Conservation (phyloP, 2,113 vertebrate genomes). For the Jaculus jaculus region DNA sequence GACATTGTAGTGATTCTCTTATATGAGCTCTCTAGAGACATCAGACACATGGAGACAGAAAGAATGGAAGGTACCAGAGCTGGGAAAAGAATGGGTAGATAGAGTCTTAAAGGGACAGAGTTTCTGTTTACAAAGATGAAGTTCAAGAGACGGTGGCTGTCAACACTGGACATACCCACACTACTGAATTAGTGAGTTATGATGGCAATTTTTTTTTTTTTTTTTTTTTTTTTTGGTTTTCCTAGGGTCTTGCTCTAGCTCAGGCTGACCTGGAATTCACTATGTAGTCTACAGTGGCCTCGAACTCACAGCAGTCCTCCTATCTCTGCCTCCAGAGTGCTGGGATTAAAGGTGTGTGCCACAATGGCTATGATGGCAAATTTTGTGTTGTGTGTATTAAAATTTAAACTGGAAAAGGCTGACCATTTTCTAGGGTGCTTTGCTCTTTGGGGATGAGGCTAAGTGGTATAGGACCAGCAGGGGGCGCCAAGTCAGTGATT, state of each 20-base stretch:
- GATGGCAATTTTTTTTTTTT: neutral
- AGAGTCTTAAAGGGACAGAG: neutral
- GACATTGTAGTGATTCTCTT: too few relatives aligned
- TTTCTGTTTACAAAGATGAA: neutral
- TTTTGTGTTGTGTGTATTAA: neutral
- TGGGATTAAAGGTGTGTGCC: too few relatives aligned
- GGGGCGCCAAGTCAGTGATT: neutral
- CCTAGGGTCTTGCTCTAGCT: too few relatives aligned
- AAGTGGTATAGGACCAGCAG: neutral
- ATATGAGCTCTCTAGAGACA: neutral
- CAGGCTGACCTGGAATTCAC: too few relatives aligned
- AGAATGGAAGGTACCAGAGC: neutral
- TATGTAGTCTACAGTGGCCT: too few relatives aligned
- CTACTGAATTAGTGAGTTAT: too few relatives aligned
- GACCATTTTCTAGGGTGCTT: neutral
- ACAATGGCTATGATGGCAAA: neutral
- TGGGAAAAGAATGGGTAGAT: too few relatives aligned
- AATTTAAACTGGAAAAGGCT: neutral
- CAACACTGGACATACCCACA: fast-evolving
- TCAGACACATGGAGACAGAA: neutral
- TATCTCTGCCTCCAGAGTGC: too few relatives aligned
- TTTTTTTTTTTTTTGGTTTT: too few relatives aligned
- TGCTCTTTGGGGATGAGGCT: neutral
- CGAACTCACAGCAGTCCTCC: too few relatives aligned
- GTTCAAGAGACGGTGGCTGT: neutral